Conservation (phyloP, 2,888 invertebrate genomes). For the Oxytorus armatus region DNA sequence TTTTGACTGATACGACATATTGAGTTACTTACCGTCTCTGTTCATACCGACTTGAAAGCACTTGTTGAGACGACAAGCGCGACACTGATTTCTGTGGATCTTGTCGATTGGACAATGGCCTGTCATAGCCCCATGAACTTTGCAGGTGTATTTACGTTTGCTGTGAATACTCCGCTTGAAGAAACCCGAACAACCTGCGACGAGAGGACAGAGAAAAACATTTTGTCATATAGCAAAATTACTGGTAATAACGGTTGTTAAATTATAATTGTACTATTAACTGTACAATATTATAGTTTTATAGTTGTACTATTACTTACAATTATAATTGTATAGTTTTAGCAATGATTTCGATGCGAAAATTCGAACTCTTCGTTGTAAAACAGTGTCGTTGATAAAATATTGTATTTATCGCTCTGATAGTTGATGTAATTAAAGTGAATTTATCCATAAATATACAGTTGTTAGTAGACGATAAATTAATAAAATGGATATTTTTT, state of each 20-base stretch:
- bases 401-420: no score
- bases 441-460: no score
- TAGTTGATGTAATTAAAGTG: no score
- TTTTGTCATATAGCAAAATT: background rate
- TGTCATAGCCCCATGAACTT: conserved; percentile 96
- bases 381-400: no score
- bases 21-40: conserved; percentile 94
- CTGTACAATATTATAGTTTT: no score
- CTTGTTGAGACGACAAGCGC: conserved; percentile 97
- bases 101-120: conserved; percentile 98
- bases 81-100: conserved; percentile 98
- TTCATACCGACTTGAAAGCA: conserved; percentile 99
- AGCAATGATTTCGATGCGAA: no score
- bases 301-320: no score
- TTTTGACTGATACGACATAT: background rate
- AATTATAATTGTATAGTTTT: no score
- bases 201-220: background rate
- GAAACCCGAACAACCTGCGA: conserved; percentile 95
- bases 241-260: background rate
- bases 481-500: no score
- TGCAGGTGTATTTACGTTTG: conserved; percentile 98
- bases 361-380: no score
- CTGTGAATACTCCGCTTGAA: conserved; percentile 98
- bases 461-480: no score
- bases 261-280: no score